A percentile compares a stretch with the other conserved stretches of the same genome.
Evolutionary conservation across 2,888 invertebrate species (phyloP).

Genomic region (Homarus gammarus): DNA sequence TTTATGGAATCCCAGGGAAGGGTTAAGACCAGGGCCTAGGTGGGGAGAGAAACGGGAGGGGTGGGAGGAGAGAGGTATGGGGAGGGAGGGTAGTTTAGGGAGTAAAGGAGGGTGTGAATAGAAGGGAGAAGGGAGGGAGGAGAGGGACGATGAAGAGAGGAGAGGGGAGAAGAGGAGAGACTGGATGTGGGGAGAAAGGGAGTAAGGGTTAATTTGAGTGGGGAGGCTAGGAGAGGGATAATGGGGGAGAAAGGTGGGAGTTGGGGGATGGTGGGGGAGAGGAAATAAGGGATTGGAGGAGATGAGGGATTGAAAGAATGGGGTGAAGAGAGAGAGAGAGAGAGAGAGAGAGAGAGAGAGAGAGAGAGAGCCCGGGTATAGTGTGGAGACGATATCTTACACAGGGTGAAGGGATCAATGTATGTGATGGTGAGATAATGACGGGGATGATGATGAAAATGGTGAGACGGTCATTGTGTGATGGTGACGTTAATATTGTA

Average conservation of each 20-base stretch:
- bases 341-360: too few relatives aligned
- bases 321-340: neutral
- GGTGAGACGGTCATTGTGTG: too few relatives aligned
- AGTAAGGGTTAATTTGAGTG: neutral
- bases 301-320: neutral
- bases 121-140: conserved; percentile 7
- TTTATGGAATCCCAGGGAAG: conserved; percentile 39
- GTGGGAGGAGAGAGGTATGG: conserved; percentile 8
- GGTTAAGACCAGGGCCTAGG: neutral
- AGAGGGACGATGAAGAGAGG: conserved; percentile 14
- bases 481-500: too few relatives aligned
- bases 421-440: neutral
- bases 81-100: neutral
- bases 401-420: neutral
- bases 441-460: neutral
- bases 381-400: neutral
- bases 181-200: neutral
- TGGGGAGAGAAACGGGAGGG: conserved; percentile 5
- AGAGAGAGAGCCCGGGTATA: neutral
- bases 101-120: neutral
- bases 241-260: neutral
- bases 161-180: neutral
- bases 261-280: neutral
- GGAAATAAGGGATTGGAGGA: neutral
- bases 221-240: too few relatives aligned